Evolutionary conservation across 2,888 invertebrate genomes (phyloP).

Genomic region (Eilema depressum): DNA sequence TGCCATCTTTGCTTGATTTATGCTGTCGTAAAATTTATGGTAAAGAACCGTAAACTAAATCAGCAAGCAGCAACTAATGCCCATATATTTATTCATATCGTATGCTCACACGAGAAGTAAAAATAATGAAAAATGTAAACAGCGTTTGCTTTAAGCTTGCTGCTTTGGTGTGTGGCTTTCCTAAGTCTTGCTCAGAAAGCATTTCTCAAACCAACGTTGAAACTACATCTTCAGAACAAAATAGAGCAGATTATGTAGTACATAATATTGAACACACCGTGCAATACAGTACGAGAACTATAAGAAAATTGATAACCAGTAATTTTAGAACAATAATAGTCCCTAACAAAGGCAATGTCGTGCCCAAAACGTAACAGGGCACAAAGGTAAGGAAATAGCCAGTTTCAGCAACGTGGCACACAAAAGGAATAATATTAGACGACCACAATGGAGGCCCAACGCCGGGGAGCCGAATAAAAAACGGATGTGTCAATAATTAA

Average conservation of each 20-base stretch:
- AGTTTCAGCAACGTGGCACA: conserved; percentile 62
- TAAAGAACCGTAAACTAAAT: too few relatives aligned
- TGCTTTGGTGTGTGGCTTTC: too few relatives aligned
- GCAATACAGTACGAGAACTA: conserved; percentile 14
- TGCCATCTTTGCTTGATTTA: neutral
- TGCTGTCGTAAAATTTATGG: neutral
- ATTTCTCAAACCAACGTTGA: neutral
- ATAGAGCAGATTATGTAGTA: neutral
- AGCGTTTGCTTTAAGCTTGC: too few relatives aligned
- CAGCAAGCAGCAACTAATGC: too few relatives aligned
- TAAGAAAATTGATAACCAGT: conserved; percentile 63
- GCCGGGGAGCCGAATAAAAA: conserved; percentile 71
- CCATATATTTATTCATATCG: too few relatives aligned
- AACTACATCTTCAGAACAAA: conserved; percentile 2
- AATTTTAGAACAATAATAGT: conserved; percentile 61
- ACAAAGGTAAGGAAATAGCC: conserved; percentile 82
- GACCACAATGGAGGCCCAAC: conserved; percentile 70
- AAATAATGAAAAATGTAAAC: too few relatives aligned
- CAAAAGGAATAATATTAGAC: conserved; percentile 75
- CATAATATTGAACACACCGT: conserved; percentile 6
- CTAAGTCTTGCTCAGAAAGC: neutral
- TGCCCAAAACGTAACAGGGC: conserved; percentile 58
- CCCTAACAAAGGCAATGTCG: conserved; percentile 60
- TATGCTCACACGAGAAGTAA: too few relatives aligned
- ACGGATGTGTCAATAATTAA: conserved; percentile 87